Conservation (phyloP, 2,113 vertebrate species). For the Microtus richardsoni region DNA sequence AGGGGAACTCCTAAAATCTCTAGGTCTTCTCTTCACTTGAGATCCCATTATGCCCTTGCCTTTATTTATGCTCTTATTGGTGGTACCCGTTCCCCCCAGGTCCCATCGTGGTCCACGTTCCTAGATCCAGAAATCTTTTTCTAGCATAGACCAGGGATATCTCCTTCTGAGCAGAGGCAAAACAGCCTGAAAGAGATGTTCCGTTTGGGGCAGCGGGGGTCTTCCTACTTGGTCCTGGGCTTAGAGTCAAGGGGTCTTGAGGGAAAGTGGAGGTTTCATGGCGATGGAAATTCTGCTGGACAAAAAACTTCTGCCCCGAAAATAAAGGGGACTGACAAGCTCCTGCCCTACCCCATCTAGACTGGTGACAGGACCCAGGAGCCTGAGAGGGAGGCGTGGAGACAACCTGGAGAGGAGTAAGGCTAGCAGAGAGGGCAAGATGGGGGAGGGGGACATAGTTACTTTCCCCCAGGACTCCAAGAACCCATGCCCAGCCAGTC, state of each 20-base stretch:
- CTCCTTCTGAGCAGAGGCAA: background rate
- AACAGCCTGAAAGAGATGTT: background rate
- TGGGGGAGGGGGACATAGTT: background rate
- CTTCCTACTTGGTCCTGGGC: background rate
- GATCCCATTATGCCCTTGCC: background rate
- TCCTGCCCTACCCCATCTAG: background rate
- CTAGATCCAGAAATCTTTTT: background rate
- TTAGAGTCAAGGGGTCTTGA: background rate
- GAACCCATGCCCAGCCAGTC: background rate
- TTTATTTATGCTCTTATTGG: background rate
- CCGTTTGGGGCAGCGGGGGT: background rate
- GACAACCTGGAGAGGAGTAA: background rate
- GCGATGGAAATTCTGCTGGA: background rate
- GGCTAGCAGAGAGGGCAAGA: background rate
- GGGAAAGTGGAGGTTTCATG: background rate
- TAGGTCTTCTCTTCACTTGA: background rate
- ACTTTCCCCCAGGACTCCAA: background rate
- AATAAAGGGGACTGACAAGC: background rate
- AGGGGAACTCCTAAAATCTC: background rate
- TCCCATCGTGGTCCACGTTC: background rate
- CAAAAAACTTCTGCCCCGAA: background rate
- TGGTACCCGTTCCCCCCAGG: background rate
- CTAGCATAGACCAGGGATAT: background rate
- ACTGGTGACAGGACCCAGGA: background rate
- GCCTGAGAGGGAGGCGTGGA: background rate